These are phyloP conservation scores for Choloepus didactylus DNA, from an alignment of 2,797 vertebrate species.

Conservation along the genomic window DNA sequence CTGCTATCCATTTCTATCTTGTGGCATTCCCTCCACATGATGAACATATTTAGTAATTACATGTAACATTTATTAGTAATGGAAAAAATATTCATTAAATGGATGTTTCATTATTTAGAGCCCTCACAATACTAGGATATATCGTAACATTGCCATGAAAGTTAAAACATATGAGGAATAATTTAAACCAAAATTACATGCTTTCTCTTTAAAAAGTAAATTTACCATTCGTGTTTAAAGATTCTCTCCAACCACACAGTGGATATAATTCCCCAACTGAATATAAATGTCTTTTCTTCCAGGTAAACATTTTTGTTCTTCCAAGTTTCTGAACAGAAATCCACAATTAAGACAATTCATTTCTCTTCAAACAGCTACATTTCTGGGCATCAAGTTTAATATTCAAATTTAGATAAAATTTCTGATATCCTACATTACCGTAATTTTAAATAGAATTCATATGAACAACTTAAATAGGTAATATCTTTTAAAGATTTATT, in stretches of 20 bases:
- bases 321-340: constrained; percentile 35
- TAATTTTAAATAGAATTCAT: constrained; percentile 52
- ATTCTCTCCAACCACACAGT: constrained; percentile 7
- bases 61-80: constrained; percentile 18
- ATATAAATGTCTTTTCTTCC: constrained; percentile 18
- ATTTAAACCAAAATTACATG: constrained; percentile 59
- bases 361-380: constrained; percentile 51
- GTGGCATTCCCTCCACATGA: not conserved
- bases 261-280: not conserved
- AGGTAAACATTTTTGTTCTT: constrained; percentile 46
- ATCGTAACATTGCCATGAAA: not conserved
- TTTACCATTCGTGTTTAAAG: constrained; percentile 1
- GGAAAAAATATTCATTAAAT: constrained; percentile 52
- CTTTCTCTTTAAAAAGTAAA: constrained; percentile 43
- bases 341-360: constrained; percentile 41
- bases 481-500: constrained; percentile 41
- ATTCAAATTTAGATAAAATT: constrained; percentile 53
- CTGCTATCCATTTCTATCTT: not conserved
- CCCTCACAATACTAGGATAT: constrained; percentile 28
- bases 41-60: constrained; percentile 39
- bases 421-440: not conserved
- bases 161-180: not conserved
- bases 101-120: constrained; percentile 46
- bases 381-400: not conserved
- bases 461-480: not conserved